Base-by-base conservation (phyloP, 1,140 invertebrate species). In the Zaprionus capensis region DNA sequence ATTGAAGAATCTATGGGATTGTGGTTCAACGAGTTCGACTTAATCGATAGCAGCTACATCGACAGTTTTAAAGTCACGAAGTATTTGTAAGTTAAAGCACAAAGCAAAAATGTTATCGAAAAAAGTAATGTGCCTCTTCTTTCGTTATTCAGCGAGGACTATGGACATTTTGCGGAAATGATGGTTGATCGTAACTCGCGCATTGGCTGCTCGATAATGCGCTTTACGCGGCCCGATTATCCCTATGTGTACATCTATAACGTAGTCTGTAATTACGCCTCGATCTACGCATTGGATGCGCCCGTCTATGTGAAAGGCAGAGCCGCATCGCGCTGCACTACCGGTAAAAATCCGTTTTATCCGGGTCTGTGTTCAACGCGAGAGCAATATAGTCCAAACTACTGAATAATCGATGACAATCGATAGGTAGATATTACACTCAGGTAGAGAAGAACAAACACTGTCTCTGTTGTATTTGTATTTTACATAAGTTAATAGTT, bases 151-250 rank as follows among this genome's bases (percentile, higher is more conserved):
- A 92, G 91, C 59, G 87, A 92, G 80, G 86, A 91, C 61, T 92
- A 92, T 63, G 91, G 91, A 0, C 91, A 92, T 62, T 92, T 92
- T 81, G 90, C 87, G 0, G 91, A 92, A 71, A 92, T 92, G 76
- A 78, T 78, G 56, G 91, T 92, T 56, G 91, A 92, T 76, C 83
- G 84, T 1, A 92, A 82, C 38, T 85, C 80, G 0, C 80, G 81
- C 12, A 53, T 92, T 12, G 91, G 91, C 15, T 92, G 91, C 49
- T 82, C 91, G 1, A 91, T 92, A 2, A 64, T 92, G 57, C 73
- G 85, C 3, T 92, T 92, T 53, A 92, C 91, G 0, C 81, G 88
- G 2, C 87, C 90, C 17, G 90, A 92, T 53, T 92, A 87, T 63
- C 85, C 81, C 6, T 80, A 82, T 17, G 88, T 88, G 2, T 91